phyloP scores from a whole-genome alignment of 2,888 invertebrate genomes.

The Anaspis maculata region DNA sequence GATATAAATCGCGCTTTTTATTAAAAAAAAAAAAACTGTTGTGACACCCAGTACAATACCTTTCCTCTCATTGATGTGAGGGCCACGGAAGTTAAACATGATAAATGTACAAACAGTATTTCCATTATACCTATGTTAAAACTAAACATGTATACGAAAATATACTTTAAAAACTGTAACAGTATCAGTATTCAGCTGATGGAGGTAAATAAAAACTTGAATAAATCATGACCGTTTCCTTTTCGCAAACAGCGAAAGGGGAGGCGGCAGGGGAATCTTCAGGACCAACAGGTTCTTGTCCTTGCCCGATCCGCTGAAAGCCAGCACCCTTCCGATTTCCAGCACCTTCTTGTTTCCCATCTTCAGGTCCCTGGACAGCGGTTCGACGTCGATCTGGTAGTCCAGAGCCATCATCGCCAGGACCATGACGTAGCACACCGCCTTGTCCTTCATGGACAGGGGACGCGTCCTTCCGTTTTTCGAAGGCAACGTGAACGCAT shows the following conservation, averaged over 20 bases:
- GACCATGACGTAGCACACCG: constrained; percentile 34
- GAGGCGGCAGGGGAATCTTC: constrained; percentile 32
- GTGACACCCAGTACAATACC: too few relatives aligned
- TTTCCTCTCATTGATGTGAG: too few relatives aligned
- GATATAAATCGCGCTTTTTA: too few relatives aligned
- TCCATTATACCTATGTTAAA: too few relatives aligned
- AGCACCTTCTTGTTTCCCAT: constrained; percentile 31
- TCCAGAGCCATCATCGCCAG: constrained; percentile 30
- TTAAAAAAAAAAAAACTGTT: too few relatives aligned
- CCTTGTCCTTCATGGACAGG: constrained; percentile 35
- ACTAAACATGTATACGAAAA: too few relatives aligned
- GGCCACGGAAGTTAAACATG: too few relatives aligned
- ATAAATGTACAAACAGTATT: too few relatives aligned
- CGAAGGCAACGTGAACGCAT: constrained; percentile 25
- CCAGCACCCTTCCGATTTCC: constrained; percentile 33
- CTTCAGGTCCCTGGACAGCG: constrained; percentile 30
- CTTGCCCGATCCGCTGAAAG: constrained; percentile 24
- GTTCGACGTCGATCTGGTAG: constrained; percentile 30
- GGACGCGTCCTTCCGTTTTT: constrained; percentile 28
- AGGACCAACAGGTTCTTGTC: constrained; percentile 22
- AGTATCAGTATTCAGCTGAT: too few relatives aligned
- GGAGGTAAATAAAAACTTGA: neutral
- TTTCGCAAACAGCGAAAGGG: constrained; percentile 19
- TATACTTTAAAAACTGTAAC: too few relatives aligned
- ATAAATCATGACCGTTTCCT: constrained; percentile 15